phyloP scores from a whole-genome alignment of 2,113 vertebrate species.

The Clarias magur region DNA sequence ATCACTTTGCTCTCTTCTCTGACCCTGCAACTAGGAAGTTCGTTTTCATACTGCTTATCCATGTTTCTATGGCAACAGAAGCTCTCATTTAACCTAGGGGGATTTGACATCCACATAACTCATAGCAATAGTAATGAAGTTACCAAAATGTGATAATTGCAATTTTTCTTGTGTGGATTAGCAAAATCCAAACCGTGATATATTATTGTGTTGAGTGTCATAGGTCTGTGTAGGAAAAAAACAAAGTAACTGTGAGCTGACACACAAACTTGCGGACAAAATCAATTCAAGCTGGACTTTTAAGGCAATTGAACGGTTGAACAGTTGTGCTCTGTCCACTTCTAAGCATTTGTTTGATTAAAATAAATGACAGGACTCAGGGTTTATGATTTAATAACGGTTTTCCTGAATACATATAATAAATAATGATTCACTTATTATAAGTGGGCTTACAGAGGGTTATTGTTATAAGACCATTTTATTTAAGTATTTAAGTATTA shows the following conservation, averaged over 20 bases:
- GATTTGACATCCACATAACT: constrained; percentile 1
- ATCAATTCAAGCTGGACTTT: not conserved
- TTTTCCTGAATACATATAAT: not conserved
- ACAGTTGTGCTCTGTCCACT: not conserved
- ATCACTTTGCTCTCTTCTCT: constrained; percentile 38
- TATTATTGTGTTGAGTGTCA: not conserved
- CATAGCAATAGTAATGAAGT: not conserved
- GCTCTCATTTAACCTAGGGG: not conserved
- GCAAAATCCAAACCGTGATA: not conserved
- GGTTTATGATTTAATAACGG: not conserved
- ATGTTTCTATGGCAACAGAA: constrained; percentile 20
- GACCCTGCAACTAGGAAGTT: constrained; percentile 23
- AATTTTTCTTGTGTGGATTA: not conserved
- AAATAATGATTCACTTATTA: not conserved
- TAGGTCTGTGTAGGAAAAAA: not conserved
- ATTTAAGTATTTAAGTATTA: too few species aligned
- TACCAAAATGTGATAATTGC: constrained; percentile 6
- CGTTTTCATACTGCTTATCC: constrained; percentile 23
- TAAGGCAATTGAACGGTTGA: not conserved
- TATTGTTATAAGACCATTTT: not conserved
- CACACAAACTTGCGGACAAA: not conserved
- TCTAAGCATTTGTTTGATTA: not conserved
- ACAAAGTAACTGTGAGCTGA: not conserved
- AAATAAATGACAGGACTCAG: not conserved
- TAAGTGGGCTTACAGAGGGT: not conserved